These are phyloP conservation scores for Pammene fasciana DNA, from an alignment of 2,888 invertebrate genomes.

Conservation along the genomic window DNA sequence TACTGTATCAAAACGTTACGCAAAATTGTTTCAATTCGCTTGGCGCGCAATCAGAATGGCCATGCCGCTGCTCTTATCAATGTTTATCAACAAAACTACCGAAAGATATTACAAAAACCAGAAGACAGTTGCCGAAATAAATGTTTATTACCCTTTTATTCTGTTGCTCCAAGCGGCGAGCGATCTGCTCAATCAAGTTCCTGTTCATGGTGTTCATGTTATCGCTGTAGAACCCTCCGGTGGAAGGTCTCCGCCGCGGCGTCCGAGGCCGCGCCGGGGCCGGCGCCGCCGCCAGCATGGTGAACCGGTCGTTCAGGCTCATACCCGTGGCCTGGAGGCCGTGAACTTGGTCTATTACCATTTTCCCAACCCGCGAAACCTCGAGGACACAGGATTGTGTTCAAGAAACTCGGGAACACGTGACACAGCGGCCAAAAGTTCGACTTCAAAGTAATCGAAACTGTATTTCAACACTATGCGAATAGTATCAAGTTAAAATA, in stretches of 20 bases:
- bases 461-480: not conserved
- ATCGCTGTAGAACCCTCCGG: conserved; percentile 49
- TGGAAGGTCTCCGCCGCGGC: conserved; percentile 42
- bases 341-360: conserved; percentile 71
- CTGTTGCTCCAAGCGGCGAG: conserved; percentile 62
- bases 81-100: conserved; percentile 19
- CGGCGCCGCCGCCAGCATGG: conserved; percentile 56
- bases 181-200: conserved; percentile 59
- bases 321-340: conserved; percentile 75
- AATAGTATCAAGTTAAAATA: conserved; percentile 15
- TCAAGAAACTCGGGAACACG: conserved; percentile 27
- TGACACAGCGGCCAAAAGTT: not conserved
- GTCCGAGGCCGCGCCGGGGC: conserved; percentile 48
- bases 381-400: conserved; percentile 13
- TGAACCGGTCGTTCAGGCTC: conserved; percentile 67
- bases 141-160: conserved; percentile 56
- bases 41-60: conserved; percentile 1
- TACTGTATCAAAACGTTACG: not conserved
- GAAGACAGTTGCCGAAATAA: not conserved
- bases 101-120: not conserved
- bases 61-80: conserved; percentile 15
- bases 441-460: conserved; percentile 5
- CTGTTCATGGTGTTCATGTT: conserved; percentile 53
- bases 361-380: conserved; percentile 48
- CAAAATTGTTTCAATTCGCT: not conserved